A percentile compares a stretch with the other conserved stretches of the same genome.
Conservation (phyloP, 2,888 invertebrate genomes). For the Drosophila longiperda region DNA sequence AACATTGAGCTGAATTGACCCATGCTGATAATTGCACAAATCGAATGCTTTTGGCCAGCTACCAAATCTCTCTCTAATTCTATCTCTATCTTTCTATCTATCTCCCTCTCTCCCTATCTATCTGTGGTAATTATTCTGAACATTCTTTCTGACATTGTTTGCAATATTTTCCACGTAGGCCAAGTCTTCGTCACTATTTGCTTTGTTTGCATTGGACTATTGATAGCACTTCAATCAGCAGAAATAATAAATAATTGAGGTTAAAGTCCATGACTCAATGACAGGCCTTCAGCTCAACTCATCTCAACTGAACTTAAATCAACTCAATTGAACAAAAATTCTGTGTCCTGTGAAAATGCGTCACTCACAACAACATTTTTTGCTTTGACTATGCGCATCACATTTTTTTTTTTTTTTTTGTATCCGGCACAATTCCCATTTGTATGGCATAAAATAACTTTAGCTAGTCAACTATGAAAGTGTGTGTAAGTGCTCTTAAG, state of each 20-base stretch:
- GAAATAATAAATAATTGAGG: constrained; percentile 77
- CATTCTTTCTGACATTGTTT: constrained; percentile 1
- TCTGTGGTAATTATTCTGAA: neutral
- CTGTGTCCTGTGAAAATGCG: neutral
- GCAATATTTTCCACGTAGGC: neutral
- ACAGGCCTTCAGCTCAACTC: constrained; percentile 12
- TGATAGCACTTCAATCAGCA: constrained; percentile 75
- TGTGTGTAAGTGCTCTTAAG: constrained; percentile 20
- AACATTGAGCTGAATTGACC: constrained; percentile 5
- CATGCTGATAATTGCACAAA: constrained; percentile 21
- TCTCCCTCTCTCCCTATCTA: neutral
- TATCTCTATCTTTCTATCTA: neutral
- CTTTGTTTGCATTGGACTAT: constrained; percentile 67
- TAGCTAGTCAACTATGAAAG: constrained; percentile 19
- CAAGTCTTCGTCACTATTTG: constrained; percentile 13
- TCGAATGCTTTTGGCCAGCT: constrained; percentile 8
- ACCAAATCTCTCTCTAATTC: neutral
- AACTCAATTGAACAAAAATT: neutral
- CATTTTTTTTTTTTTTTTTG: constrained; percentile 10
- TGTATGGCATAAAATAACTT: constrained; percentile 50
- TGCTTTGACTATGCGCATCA: constrained; percentile 25
- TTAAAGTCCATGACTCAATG: constrained; percentile 67
- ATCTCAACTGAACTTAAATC: neutral
- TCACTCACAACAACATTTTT: constrained; percentile 13
- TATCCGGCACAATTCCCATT: constrained; percentile 41